Percentiles rank a stretch among this genome's conserved stretches.
Evolutionary conservation across 2,888 invertebrate species (phyloP).

Genomic region (Leucophenga maculata): DNA sequence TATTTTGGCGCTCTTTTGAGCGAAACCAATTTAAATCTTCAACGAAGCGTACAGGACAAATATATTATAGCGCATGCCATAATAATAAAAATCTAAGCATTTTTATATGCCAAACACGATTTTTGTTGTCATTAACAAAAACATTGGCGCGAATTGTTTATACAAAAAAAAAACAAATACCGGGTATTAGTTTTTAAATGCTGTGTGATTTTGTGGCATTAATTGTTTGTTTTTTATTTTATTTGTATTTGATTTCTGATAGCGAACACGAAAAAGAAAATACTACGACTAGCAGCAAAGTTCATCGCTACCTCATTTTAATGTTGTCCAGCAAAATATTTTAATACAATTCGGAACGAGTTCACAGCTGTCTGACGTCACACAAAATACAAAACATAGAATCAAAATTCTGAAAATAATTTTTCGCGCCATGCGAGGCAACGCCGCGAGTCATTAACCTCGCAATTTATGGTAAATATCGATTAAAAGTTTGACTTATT

Average conservation of each 20-base stretch:
- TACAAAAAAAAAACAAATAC: neutral
- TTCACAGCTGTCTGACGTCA: neutral
- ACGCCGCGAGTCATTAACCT: conserved; percentile 53
- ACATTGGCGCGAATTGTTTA: neutral
- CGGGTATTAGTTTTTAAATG: too few species aligned
- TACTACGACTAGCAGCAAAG: neutral
- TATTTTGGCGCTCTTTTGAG: conserved; percentile 18
- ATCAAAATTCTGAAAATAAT: neutral
- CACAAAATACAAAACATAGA: neutral
- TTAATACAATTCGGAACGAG: neutral
- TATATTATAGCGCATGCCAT: neutral
- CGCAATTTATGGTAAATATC: conserved; percentile 41
- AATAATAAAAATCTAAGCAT: neutral
- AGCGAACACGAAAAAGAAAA: too few species aligned
- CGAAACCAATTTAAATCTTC: neutral
- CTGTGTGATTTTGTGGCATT: neutral
- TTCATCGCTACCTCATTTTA: neutral
- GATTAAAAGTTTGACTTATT: conserved; percentile 35
- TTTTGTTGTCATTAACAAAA: neutral
- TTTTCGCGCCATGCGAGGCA: conserved; percentile 28
- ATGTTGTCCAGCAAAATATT: neutral
- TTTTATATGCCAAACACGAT: conserved; percentile 10
- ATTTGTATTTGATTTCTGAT: neutral
- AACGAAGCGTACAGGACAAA: neutral
- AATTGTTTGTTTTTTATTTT: neutral